Percentiles rank a stretch among this genome's conserved stretches.
Evolutionary conservation across 1,140 invertebrate species (phyloP).

Genomic region (Drosophila pruinosa): DNA sequence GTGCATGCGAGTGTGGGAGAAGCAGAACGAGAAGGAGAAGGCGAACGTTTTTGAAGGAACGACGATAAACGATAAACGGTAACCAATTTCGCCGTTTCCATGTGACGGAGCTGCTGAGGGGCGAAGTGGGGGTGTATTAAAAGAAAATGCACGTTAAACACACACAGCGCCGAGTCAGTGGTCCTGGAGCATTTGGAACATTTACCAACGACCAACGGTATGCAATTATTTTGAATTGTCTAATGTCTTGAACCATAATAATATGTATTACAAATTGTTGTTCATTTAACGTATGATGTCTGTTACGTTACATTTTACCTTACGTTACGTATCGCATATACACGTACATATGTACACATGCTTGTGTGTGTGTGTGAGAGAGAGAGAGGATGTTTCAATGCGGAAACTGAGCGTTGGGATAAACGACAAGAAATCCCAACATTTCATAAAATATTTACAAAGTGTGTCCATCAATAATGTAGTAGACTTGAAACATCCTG

Average conservation of each 20-base stretch:
- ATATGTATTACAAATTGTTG: conserved; percentile 38
- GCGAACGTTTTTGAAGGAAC: neutral
- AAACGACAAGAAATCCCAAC: conserved; percentile 40
- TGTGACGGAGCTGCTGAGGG: conserved; percentile 47
- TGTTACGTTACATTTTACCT: conserved; percentile 7
- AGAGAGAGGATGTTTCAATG: conserved; percentile 24
- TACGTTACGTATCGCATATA: conserved; percentile 6
- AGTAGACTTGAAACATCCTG: conserved; percentile 20
- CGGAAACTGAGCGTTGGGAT: conserved; percentile 9
- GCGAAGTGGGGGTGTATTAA: conserved; percentile 27
- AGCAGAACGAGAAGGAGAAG: neutral
- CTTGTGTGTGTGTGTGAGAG: neutral
- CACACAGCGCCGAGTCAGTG: conserved; percentile 81
- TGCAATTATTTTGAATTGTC: conserved; percentile 45
- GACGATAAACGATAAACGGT: conserved; percentile 1
- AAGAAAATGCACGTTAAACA: conserved; percentile 82
- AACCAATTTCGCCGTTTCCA: conserved; percentile 44
- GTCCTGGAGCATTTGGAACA: conserved; percentile 82
- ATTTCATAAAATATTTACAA: conserved; percentile 46
- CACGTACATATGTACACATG: neutral
- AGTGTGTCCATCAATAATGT: conserved; percentile 35
- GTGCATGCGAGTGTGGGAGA: neutral
- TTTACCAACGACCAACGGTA: conserved; percentile 82
- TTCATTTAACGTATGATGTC: conserved; percentile 25
- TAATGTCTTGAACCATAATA: conserved; percentile 22